Base-by-base conservation (phyloP, 2,113 vertebrate genomes). In the Neolamprologus falcicula region DNA sequence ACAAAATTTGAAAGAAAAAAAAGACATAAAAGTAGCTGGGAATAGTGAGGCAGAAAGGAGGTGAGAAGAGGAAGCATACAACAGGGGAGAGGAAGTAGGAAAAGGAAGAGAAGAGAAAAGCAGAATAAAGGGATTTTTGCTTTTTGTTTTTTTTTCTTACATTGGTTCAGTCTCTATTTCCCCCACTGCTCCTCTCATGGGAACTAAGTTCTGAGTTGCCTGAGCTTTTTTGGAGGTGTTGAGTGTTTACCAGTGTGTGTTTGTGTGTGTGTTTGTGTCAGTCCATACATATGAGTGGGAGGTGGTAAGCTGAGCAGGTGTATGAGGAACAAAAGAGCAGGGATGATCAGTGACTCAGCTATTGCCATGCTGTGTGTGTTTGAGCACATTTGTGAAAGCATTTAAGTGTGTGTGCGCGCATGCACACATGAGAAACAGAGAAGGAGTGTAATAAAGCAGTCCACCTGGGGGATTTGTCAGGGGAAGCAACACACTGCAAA, bases 241-340 rank as follows among this genome's bases (percentile, higher is more conserved):
- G 53, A 84, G 52, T 90, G 79, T 92, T 85, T 92, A 83, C 68
- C 71, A 50, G 50, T 82, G 47, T 71, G 66, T 50, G 54, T 33
- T 33, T 33, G 28, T 87, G 54, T 83, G 63, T 86, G 10, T 66
- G 52, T 84, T 12, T 57, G 61, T 83, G 14, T 61, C 71, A 78
- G 42, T 50, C 71, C 16, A 50, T 91, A 87, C 35, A 26, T 83
- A 83, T 85, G 87, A 71, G 94, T 92, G 82, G 94, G 94, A 88
- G 93, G 93, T 92, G 88, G 89, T 90, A 96, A 93, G 93, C 90
- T 86, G 92, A 93, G 93, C 93, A 95, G 93, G 93, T 95, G 94
- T 94, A 94, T 90, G 59, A 90, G 89, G 88, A 92, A 94, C 86
- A 93, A 93, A 91, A 90, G 91, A 89, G 87, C 84, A 89, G 50